These are phyloP conservation scores for Cercopithecus mona DNA, from an alignment of 2,113 vertebrate genomes.

Conservation along the genomic window DNA sequence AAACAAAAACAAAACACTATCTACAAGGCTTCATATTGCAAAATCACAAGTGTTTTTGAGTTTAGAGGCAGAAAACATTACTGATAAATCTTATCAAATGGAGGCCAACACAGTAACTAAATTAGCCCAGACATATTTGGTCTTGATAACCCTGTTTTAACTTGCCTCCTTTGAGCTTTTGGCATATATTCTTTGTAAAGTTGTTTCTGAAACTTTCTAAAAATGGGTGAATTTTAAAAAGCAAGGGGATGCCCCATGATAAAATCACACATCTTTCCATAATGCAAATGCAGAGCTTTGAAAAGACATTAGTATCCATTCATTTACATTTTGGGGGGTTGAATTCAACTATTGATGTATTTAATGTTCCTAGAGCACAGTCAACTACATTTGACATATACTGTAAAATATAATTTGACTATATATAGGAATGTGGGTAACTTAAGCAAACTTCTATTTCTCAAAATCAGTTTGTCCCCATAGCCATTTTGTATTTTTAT, in stretches of 20 bases:
- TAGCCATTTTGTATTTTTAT: neutral
- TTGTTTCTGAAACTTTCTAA: conserved; percentile 43
- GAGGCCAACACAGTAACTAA: neutral
- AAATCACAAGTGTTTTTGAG: neutral
- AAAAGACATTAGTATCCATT: neutral
- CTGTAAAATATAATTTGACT: neutral
- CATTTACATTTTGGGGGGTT: neutral
- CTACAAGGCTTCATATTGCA: neutral
- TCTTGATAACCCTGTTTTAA: conserved; percentile 17
- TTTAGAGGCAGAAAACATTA: neutral
- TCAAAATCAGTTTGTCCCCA: neutral
- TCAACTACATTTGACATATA: neutral
- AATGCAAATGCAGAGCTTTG: conserved; percentile 18
- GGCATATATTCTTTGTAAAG: conserved; percentile 17
- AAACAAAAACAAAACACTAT: neutral
- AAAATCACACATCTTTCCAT: neutral
- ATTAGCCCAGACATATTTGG: conserved; percentile 34
- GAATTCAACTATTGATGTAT: neutral
- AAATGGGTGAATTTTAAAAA: conserved; percentile 15
- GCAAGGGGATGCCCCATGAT: neutral
- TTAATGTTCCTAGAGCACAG: neutral
- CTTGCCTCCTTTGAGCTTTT: conserved; percentile 39
- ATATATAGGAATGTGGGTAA: neutral
- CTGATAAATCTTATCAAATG: conserved; percentile 31
- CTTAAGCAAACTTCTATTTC: neutral